Evolutionary conservation across 2,113 vertebrate species (phyloP).

Genomic region (Sinocyclocheilus maitianheensis): DNA sequence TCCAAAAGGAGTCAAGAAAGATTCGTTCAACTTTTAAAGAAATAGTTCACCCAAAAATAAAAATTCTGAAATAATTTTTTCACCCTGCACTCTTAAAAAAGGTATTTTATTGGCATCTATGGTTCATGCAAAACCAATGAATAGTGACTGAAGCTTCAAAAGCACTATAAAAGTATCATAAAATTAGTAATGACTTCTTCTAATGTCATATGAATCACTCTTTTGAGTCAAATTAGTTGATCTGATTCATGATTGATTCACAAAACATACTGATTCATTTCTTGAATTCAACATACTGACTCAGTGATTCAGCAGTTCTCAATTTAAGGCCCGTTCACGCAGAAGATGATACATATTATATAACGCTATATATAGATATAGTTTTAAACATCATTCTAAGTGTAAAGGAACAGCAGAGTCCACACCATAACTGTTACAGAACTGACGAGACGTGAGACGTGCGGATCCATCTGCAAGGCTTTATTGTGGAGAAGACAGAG

Average conservation of each 20-base stretch:
- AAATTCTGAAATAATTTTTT: background rate
- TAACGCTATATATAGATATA: too few species aligned
- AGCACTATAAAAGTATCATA: background rate
- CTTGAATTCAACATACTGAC: background rate
- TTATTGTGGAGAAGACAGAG: too few species aligned
- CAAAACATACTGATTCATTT: background rate
- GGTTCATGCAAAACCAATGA: background rate
- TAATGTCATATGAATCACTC: background rate
- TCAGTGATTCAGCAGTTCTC: too few species aligned
- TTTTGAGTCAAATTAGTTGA: background rate
- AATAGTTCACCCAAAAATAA: background rate
- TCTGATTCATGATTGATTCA: background rate
- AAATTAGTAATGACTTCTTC: too few species aligned
- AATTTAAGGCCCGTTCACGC: too few species aligned
- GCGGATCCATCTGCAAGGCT: too few species aligned
- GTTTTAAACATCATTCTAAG: too few species aligned
- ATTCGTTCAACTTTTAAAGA: background rate
- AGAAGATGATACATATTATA: too few species aligned
- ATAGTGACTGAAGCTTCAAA: background rate
- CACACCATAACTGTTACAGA: too few species aligned
- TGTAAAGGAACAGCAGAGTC: too few species aligned
- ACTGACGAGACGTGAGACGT: too few species aligned
- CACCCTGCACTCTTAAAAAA: background rate
- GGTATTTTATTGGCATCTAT: too few species aligned
- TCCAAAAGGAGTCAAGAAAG: background rate